Evolutionary conservation across 2,113 vertebrate species (phyloP).

Genomic region (Cryptoleucopteryx plumbea): DNA sequence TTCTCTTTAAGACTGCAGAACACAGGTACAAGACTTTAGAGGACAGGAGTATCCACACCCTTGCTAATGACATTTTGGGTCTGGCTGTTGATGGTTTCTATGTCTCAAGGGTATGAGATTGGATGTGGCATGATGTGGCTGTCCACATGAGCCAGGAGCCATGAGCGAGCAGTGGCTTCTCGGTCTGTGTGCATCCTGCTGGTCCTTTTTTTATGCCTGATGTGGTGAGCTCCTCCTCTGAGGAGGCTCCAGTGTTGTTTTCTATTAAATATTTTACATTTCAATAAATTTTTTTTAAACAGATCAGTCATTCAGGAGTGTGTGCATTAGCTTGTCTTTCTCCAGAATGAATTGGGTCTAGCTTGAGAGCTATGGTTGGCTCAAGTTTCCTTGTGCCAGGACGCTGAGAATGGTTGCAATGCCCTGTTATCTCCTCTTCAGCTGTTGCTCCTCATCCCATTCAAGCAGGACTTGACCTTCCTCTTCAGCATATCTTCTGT

Average conservation of each 20-base stretch:
- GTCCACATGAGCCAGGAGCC: neutral
- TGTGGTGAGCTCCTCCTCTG: neutral
- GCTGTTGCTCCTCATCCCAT: neutral
- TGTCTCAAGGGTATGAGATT: neutral
- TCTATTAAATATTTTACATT: neutral
- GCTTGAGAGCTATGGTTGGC: neutral
- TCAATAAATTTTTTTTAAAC: conserved; percentile 42
- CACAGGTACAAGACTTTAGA: neutral
- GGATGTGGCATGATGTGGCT: neutral
- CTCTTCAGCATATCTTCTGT: neutral
- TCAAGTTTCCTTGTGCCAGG: neutral
- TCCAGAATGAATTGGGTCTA: neutral
- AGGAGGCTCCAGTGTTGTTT: neutral
- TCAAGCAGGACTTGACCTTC: neutral
- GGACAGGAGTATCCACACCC: neutral
- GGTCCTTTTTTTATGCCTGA: neutral
- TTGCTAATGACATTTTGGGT: neutral
- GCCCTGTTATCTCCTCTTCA: neutral
- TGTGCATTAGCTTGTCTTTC: neutral
- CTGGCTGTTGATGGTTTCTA: neutral
- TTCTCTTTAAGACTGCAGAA: neutral
- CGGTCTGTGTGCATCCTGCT: neutral
- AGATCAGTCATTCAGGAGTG: neutral
- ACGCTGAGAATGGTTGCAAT: neutral
- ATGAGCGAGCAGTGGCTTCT: neutral